phyloP scores from a whole-genome alignment of 2,113 vertebrate genomes.

The Ailurus styani region DNA sequence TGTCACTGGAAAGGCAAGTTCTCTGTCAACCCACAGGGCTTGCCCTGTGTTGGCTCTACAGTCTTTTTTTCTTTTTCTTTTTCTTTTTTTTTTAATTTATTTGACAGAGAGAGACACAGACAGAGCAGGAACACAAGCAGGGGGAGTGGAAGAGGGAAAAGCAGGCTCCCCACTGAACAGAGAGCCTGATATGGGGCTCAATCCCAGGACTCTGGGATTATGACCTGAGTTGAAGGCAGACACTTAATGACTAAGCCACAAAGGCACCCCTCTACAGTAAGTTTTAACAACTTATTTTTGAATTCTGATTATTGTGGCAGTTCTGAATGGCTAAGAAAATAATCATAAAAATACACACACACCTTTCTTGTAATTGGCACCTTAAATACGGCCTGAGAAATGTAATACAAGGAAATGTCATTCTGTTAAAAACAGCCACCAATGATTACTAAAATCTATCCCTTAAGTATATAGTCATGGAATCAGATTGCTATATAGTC shows the following conservation, averaged over 20 bases:
- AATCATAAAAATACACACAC: not conserved
- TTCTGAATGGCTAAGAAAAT: not conserved
- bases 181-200: too few species aligned
- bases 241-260: too few species aligned
- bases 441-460: not conserved
- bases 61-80: not conserved
- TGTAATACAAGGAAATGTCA: not conserved
- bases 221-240: too few species aligned
- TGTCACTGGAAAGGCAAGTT: not conserved
- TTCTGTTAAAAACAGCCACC: not conserved
- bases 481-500: not conserved
- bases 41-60: not conserved
- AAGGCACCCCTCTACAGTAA: not conserved
- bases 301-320: not conserved
- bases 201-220: too few species aligned
- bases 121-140: too few species aligned
- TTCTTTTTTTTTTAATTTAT: too few species aligned
- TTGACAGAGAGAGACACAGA: too few species aligned
- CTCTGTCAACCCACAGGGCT: not conserved
- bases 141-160: too few species aligned
- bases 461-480: not conserved
- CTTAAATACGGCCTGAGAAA: not conserved
- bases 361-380: not conserved
- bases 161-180: too few species aligned
- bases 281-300: not conserved